Base-by-base conservation (phyloP, 2,888 invertebrate species). In the Eristalis intricaria region DNA sequence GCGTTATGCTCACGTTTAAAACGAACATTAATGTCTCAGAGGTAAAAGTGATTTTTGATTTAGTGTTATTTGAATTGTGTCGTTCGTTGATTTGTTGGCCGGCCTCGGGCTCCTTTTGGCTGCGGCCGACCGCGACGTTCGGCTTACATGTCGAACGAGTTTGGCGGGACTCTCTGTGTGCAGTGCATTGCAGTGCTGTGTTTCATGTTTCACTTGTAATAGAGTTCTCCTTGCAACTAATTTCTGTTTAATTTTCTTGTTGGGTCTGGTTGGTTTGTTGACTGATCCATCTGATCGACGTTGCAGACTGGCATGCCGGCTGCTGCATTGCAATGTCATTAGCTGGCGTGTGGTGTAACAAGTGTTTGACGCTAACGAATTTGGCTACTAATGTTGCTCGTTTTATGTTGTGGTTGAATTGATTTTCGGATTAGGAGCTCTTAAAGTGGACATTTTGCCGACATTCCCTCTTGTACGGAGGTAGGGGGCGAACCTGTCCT, bases 11-110 rank as follows among this genome's bases (percentile, higher is more conserved):
- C 87, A 87, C 87, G 87, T 87, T 87, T 87, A 73, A 87, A 87
- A 77, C 79, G 75, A 87, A 87, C 84, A 84, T 86, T 84, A 88
- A 88, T 89, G 89, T 88, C 88, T 89, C 79, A 84, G 80, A 82
- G 89, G 89, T 89, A 89, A 89, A 89, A 89, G 89, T 89, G 89
- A 89, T 89, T 89, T 89, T 89, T 89, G 89, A 89, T 89, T 89
- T 89, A 89, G 89, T 89, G 85, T 89, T 89, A 89, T 89, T 89
- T 88, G 89, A 88, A 89, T 84, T 86, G 86, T 88, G 88, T 84
- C 81, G 83, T 88, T 89, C 65, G 71, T 76, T 87, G 87, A 87
- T 87, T 87, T 87, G 87, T 87, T 66, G 84, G 40, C 35, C 60
- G 63, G 87, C 84, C 84, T 68, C 40, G 58, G 78, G 86, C 74